These are phyloP conservation scores for Actinopyga echinites DNA, from an alignment of 53 echinoderm and acorn worm species.

Conservation along the genomic window DNA sequence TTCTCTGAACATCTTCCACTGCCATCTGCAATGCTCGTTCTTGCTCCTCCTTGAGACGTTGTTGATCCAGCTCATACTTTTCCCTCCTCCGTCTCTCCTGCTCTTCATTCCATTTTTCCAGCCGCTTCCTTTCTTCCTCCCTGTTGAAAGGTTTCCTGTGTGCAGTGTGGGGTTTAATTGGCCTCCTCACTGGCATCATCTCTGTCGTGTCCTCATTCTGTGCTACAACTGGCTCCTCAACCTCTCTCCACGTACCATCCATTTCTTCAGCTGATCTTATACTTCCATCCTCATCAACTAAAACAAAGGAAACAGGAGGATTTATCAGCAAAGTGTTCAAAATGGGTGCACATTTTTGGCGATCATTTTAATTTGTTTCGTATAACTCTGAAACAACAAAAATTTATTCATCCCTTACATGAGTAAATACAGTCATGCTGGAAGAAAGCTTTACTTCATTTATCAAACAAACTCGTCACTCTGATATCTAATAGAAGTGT, in stretches of 20 bases:
- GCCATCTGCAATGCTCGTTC: conserved; percentile 69
- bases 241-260: conserved; percentile 61
- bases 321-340: neutral
- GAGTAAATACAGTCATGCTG: too few species aligned
- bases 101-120: conserved; percentile 92
- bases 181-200: neutral
- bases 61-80: conserved; percentile 85
- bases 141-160: conserved; percentile 59
- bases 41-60: conserved; percentile 71
- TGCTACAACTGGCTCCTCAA: conserved; percentile 45
- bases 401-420: too few species aligned
- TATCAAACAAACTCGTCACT: too few species aligned
- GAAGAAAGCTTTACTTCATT: too few species aligned
- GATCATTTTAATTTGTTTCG: too few species aligned
- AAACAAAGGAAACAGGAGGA: neutral
- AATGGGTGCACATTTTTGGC: neutral
- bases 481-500: too few species aligned
- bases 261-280: conserved; percentile 30
- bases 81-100: conserved; percentile 83
- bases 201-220: neutral
- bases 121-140: conserved; percentile 82
- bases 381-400: too few species aligned
- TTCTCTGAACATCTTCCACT: conserved; percentile 61
- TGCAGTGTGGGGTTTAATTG: conserved; percentile 8
- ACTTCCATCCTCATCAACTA: neutral